Conservation (phyloP, 2,113 vertebrate species). For the Entomyzon cyanotis region DNA sequence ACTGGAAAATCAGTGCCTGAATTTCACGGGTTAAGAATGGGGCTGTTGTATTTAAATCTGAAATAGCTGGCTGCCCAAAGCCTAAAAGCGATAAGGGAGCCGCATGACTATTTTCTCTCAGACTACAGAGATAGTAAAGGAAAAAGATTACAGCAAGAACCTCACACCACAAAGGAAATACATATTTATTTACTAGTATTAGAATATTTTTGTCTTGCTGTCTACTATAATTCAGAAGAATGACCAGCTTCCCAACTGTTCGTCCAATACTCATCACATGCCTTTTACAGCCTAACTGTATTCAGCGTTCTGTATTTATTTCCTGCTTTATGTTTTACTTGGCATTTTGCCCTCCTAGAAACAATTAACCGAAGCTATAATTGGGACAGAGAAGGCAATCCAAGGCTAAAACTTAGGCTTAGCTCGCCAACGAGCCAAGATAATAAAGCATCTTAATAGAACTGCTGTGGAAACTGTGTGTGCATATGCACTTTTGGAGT, state of each 20-base stretch:
- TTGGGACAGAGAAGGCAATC: conserved; percentile 36
- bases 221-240: conserved; percentile 34
- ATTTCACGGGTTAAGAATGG: not conserved
- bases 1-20: not conserved
- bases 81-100: conserved; percentile 26
- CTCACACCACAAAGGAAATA: conserved; percentile 35
- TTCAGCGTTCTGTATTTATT: conserved; percentile 6
- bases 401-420: conserved; percentile 32
- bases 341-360: conserved; percentile 47
- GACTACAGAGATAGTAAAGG: conserved; percentile 30
- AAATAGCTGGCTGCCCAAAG: conserved; percentile 36
- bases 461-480: not conserved
- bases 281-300: not conserved
- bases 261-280: not conserved
- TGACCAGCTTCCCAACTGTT: not conserved
- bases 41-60: conserved; percentile 22
- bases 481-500: not conserved
- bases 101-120: not conserved
- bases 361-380: conserved; percentile 53
- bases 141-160: conserved; percentile 13
- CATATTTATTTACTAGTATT: conserved; percentile 47
- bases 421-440: conserved; percentile 5
- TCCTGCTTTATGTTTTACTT: conserved; percentile 47
- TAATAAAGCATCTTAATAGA: conserved; percentile 49
- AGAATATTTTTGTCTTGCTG: conserved; percentile 14